phyloP scores from a whole-genome alignment of 1,140 invertebrate species.

The Pseudomyrmex cubaensis region DNA sequence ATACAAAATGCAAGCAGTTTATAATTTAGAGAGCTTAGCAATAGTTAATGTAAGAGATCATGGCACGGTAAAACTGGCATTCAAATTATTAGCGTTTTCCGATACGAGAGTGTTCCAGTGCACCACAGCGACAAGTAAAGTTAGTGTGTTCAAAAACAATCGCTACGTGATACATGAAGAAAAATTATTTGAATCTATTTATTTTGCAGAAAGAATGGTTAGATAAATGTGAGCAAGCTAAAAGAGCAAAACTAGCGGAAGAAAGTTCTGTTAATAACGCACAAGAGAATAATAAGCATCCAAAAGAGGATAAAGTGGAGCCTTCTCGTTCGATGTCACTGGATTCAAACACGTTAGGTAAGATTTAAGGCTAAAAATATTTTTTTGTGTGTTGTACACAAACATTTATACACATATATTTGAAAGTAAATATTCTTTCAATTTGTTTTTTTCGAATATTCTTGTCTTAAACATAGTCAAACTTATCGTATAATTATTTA shows the following conservation, averaged over 20 bases:
- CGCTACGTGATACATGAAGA: not conserved
- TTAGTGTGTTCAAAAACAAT: slow-evolving; percentile 73
- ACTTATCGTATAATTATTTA: not conserved
- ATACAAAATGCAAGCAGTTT: slow-evolving; percentile 95
- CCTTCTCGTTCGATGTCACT: slow-evolving; percentile 80
- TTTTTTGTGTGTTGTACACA: too few species aligned
- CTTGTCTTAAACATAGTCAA: too few species aligned
- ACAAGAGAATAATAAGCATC: slow-evolving; percentile 63
- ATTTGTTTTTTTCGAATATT: too few species aligned
- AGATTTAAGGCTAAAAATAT: not conserved
- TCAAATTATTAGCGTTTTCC: slow-evolving; percentile 97
- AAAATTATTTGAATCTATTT: slow-evolving; percentile 55
- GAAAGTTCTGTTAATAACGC: slow-evolving; percentile 81
- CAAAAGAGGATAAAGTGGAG: slow-evolving; percentile 69
- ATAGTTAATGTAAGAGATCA: slow-evolving; percentile 98
- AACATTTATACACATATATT: too few species aligned
- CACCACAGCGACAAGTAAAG: slow-evolving; percentile 92
- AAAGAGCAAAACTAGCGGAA: slow-evolving; percentile 92
- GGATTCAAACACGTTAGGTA: slow-evolving; percentile 80
- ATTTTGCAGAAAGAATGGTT: slow-evolving; percentile 94
- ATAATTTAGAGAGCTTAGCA: slow-evolving; percentile 96
- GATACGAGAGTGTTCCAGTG: slow-evolving; percentile 97
- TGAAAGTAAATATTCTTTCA: too few species aligned
- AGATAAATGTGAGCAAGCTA: slow-evolving; percentile 96
- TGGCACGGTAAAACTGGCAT: slow-evolving; percentile 95